Evolutionary conservation across 2,888 invertebrate species (phyloP).

Genomic region (Zygothrica quintamaculata): DNA sequence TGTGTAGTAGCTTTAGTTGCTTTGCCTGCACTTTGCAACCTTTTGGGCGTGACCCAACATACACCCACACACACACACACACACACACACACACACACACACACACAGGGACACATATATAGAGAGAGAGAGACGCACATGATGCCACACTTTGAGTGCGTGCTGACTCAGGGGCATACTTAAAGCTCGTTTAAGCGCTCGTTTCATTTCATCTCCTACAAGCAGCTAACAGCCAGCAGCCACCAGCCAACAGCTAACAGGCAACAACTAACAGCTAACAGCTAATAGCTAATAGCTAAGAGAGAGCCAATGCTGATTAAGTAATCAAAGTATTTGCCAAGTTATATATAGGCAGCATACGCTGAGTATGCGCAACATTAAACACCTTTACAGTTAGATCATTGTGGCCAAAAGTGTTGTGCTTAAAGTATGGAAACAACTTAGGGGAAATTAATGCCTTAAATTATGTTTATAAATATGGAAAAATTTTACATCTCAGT

Average conservation of each 20-base stretch:
- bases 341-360: constrained; percentile 71
- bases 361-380: constrained; percentile 54
- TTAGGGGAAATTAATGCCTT: no score
- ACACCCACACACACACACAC: neutral
- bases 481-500: no score
- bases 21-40: constrained; percentile 35
- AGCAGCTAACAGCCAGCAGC: neutral
- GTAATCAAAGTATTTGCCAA: constrained; percentile 81
- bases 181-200: constrained; percentile 77
- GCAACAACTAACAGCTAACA: neutral
- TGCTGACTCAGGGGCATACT: constrained; percentile 80
- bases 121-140: no score
- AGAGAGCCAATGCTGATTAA: constrained; percentile 62
- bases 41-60: constrained; percentile 4
- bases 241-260: constrained; percentile 1
- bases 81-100: neutral
- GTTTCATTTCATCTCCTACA: constrained; percentile 62
- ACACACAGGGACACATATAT: neutral
- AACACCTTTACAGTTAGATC: constrained; percentile 19
- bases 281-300: neutral
- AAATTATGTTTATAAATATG: no score
- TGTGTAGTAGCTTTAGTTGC: constrained; percentile 30
- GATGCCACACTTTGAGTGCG: constrained; percentile 46
- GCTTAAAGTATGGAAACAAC: no score
- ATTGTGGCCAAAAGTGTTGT: constrained; percentile 11